A percentile compares a stretch with the other conserved stretches of the same genome.
These are phyloP conservation scores for Zaprionus tsacasi DNA, from an alignment of 1,140 invertebrate genomes.

Conservation along the genomic window DNA sequence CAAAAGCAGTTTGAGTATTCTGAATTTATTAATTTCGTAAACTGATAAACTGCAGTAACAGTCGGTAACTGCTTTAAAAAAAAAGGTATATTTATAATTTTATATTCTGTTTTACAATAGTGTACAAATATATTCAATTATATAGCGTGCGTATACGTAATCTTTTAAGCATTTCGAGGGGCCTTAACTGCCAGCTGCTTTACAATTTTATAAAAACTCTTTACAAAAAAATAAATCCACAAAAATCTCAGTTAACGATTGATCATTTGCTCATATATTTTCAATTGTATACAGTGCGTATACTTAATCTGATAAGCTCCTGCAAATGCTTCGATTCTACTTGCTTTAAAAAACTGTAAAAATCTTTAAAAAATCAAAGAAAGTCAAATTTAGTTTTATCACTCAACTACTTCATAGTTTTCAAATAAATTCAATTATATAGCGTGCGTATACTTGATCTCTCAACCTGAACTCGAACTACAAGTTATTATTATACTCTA, in stretches of 20 bases:
- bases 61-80: too few relatives aligned
- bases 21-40: neutral
- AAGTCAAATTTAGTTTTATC: neutral
- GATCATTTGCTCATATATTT: neutral
- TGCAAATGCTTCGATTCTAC: neutral
- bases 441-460: constrained; percentile 5
- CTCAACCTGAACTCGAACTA: constrained; percentile 4
- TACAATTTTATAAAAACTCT: too few relatives aligned
- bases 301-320: neutral
- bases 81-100: too few relatives aligned
- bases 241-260: too few relatives aligned
- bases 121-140: too few relatives aligned
- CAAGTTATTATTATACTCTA: constrained; percentile 36
- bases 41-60: too few relatives aligned
- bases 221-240: too few relatives aligned
- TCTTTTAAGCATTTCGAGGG: too few relatives aligned
- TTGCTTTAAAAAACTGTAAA: neutral
- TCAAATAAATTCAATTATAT: neutral
- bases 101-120: too few relatives aligned
- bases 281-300: neutral
- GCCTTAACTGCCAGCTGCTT: too few relatives aligned
- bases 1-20: too few relatives aligned
- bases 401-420: neutral
- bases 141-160: too few relatives aligned
- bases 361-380: neutral